Evolutionary conservation across 2,797 vertebrate species (phyloP), one percentile per base, ranked within the genome.

Genomic region (Arctocebus calabarensis): DNA sequence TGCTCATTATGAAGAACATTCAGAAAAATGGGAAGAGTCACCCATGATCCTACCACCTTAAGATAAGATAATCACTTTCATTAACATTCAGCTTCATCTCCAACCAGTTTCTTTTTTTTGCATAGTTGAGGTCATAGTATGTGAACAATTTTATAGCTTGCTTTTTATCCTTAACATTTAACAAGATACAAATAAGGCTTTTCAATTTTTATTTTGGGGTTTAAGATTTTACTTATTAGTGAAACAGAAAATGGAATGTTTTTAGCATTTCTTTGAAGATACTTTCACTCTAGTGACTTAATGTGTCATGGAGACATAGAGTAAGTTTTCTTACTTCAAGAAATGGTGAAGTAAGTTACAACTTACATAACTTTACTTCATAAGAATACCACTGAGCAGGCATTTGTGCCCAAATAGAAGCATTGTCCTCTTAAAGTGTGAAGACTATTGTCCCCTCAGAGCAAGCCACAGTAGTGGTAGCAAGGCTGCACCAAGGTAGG

Each of bases 171-270:
- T 78, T 64, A 66, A 75, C 32, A n/a, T 81, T 57, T 95, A 82
- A 66, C 19, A 79, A 37, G 52, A 94, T 52, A 64, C 62, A 91
- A 93, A 86, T 88, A 85, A 84, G 66, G 0, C 48, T 84, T 94
- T 83, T 48, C n/a, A 79, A 62, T 2, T 17, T 75, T 68, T 89
- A 87, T 86, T 68, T 90, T 75, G 77, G 52, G 11, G 19, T 95
- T 68, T 92, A 8, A 82, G 73, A 52, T 17, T 57, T 57, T 71
- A 88, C 57, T 96, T 84, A 20, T 59, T 91, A 84, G 78, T 66
- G 93, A 93, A 94, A 93, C 59, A 82, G 71, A 85, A 92, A 90
- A 20, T 79, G 8, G 48, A 92, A 66, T 91, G 81, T 82, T 75
- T 43, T 86, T 94, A 78, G 78, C 68, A 73, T 75, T 83, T 88